These are phyloP conservation scores for Buceros bicornis DNA, from an alignment of 2,797 vertebrate species.

Conservation along the genomic window DNA sequence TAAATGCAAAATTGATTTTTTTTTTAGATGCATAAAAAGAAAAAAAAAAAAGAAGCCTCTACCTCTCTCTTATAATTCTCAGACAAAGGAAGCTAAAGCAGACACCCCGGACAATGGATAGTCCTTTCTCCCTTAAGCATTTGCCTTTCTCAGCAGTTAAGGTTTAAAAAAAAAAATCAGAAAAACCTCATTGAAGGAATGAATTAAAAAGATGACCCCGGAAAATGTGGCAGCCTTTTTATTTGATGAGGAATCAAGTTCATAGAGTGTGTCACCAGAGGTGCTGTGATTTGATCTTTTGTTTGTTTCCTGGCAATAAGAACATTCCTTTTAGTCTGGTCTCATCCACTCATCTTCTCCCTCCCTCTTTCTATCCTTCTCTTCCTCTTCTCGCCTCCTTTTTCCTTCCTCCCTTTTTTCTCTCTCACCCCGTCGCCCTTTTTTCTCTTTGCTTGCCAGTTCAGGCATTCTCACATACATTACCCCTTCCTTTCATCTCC, in stretches of 20 bases:
- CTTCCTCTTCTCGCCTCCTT: conserved; percentile 50
- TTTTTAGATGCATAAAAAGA: not conserved
- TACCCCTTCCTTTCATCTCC: conserved; percentile 81
- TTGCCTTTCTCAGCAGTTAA: conserved; percentile 65
- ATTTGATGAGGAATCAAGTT: conserved; percentile 70
- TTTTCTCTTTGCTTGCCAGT: conserved; percentile 43
- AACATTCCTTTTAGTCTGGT: conserved; percentile 13
- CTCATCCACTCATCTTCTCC: conserved; percentile 20
- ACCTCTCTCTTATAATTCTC: not conserved
- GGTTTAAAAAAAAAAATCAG: not conserved
- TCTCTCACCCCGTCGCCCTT: not conserved
- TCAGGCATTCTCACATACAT: conserved; percentile 80
- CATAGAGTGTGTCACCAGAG: conserved; percentile 29
- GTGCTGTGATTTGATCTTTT: conserved; percentile 40
- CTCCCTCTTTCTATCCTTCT: conserved; percentile 33
- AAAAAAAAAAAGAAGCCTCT: not conserved
- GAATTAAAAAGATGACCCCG: conserved; percentile 65
- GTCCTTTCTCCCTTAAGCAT: conserved; percentile 25
- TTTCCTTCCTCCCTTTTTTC: conserved; percentile 24
- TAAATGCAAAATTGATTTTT: conserved; percentile 59
- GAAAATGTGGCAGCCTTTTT: conserved; percentile 52
- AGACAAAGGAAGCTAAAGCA: conserved; percentile 62
- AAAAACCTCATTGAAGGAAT: conserved; percentile 19
- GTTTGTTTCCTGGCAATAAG: conserved; percentile 61
- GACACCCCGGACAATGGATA: conserved; percentile 44